A percentile compares a stretch with the other conserved stretches of the same genome.
Conservation (phyloP, 2,797 vertebrate genomes). For the Ficedula albicollis region DNA sequence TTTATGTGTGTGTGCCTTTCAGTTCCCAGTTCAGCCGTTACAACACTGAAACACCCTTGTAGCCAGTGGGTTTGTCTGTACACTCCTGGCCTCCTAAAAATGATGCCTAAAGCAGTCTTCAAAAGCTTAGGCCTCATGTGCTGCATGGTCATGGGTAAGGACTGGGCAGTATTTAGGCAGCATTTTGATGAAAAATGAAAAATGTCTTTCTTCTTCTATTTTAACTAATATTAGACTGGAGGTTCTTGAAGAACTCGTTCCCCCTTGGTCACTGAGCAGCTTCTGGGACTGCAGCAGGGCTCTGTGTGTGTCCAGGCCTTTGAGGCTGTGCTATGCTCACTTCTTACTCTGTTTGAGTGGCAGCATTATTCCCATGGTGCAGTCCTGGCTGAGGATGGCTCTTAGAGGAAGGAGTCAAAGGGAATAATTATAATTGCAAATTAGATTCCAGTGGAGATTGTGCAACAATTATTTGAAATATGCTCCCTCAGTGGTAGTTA, state of each 20-base stretch:
- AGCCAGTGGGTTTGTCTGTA: background rate
- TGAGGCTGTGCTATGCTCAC: background rate
- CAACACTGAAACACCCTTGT: background rate
- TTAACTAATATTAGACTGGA: background rate
- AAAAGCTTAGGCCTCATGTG: background rate
- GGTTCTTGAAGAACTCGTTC: background rate
- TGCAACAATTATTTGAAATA: background rate
- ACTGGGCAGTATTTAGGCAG: background rate
- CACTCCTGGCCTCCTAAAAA: background rate
- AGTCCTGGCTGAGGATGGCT: background rate
- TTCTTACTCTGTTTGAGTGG: background rate
- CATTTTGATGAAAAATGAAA: background rate
- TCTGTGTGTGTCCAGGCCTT: background rate
- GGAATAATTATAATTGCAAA: slow-evolving; percentile 7
- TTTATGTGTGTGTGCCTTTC: background rate
- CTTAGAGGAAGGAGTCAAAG: background rate
- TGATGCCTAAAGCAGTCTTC: background rate
- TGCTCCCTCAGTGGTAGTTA: background rate
- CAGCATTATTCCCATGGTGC: background rate
- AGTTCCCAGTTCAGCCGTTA: background rate
- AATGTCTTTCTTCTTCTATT: background rate
- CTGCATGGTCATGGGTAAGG: background rate
- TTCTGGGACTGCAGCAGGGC: background rate
- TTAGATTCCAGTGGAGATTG: background rate
- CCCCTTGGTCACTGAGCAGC: background rate